These are phyloP conservation scores for Microctonus hyperodae DNA, from an alignment of 2,888 invertebrate species.

Conservation along the genomic window DNA sequence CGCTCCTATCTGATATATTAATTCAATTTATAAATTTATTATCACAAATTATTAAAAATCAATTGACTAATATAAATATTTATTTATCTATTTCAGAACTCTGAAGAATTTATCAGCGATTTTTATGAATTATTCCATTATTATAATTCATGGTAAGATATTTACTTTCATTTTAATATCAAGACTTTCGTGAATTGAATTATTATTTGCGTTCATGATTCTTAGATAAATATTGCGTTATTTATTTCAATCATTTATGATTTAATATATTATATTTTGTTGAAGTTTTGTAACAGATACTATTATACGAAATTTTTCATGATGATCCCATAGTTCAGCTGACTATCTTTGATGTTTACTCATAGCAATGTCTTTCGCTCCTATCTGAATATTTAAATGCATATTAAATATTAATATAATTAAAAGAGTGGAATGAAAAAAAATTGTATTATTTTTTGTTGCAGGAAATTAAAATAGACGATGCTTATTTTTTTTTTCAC, in stretches of 20 bases:
- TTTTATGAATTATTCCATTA: neutral
- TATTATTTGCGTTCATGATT: too few species aligned
- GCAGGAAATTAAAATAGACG: neutral
- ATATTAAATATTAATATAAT: neutral
- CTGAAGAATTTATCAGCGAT: neutral
- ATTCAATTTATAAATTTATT: neutral
- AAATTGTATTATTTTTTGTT: neutral
- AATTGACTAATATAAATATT: neutral
- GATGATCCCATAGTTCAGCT: slow-evolving; percentile 50
- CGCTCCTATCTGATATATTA: slow-evolving; percentile 66
- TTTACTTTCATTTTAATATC: too few species aligned
- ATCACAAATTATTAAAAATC: neutral
- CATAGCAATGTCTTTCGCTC: slow-evolving; percentile 45
- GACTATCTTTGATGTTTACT: slow-evolving; percentile 39
- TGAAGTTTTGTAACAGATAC: too few species aligned
- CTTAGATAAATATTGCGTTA: too few species aligned
- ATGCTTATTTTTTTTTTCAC: neutral
- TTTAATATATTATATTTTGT: too few species aligned
- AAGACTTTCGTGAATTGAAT: too few species aligned
- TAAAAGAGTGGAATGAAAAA: neutral
- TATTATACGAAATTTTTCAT: slow-evolving; percentile 18
- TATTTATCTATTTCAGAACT: slow-evolving; percentile 8
- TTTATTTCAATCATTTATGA: neutral
- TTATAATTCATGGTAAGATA: neutral
- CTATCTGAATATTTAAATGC: slow-evolving; percentile 39